A percentile compares a stretch with the other conserved stretches of the same genome.
These are phyloP conservation scores for Heterodera carotae DNA, from an alignment of 1,140 invertebrate genomes.

Conservation along the genomic window DNA sequence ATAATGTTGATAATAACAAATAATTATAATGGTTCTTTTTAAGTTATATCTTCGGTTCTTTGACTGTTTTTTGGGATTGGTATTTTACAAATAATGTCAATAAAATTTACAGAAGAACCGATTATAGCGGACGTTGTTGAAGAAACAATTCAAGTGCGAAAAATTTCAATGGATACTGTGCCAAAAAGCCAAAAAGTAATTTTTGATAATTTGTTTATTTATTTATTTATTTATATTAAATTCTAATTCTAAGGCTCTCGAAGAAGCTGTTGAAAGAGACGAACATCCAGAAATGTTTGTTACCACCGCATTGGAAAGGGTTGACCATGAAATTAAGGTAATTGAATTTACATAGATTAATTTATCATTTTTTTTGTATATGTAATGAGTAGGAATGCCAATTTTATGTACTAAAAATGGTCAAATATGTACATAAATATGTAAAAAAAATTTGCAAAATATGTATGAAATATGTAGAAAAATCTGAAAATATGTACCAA, in stretches of 20 bases:
- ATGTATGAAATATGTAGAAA: no score
- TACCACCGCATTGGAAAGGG: neutral
- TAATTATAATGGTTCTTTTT: no score
- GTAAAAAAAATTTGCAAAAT: no score
- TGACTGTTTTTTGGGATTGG: neutral
- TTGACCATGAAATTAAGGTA: neutral
- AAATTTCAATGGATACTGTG: constrained; percentile 6
- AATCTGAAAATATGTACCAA: no score
- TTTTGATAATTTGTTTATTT: neutral
- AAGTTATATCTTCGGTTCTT: no score
- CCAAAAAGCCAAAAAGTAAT: neutral
- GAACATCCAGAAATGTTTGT: constrained; percentile 4
- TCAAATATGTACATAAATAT: no score
- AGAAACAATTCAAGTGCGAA: neutral
- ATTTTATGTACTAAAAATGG: no score
- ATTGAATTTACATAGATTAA: no score
- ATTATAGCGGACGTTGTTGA: neutral
- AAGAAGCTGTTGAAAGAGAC: neutral
- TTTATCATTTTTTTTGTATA: no score
- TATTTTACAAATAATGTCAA: neutral
- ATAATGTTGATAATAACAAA: no score
- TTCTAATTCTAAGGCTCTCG: neutral
- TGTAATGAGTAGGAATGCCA: no score
- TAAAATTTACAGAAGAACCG: neutral
- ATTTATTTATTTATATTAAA: neutral